Evolutionary conservation across 2,888 invertebrate species (phyloP).

Genomic region (Lycaena phlaeas): DNA sequence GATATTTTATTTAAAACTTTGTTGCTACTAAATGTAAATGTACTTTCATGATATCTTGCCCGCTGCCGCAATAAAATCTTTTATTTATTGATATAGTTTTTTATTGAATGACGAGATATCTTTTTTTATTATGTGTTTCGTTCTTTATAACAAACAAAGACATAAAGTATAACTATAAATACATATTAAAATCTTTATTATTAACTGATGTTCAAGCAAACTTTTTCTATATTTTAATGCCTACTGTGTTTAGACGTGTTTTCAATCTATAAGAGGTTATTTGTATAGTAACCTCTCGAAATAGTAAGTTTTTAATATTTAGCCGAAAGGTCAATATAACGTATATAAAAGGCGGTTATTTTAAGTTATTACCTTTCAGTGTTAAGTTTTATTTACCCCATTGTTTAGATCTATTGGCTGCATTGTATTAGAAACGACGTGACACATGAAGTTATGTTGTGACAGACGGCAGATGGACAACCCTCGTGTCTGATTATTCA

Average conservation of each 20-base stretch:
- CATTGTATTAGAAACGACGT: too few species aligned
- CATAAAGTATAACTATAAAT: conserved; percentile 8
- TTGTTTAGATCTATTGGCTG: too few species aligned
- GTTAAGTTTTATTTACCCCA: too few species aligned
- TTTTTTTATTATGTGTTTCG: conserved; percentile 8
- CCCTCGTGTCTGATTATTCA: neutral
- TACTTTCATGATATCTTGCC: conserved; percentile 13
- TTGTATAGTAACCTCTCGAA: too few species aligned
- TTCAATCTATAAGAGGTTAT: too few species aligned
- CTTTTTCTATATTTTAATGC: too few species aligned
- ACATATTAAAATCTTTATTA: conserved; percentile 2
- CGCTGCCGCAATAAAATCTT: conserved; percentile 16
- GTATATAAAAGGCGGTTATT: too few species aligned
- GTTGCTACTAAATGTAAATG: conserved; percentile 17
- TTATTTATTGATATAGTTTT: conserved; percentile 17
- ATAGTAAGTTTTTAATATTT: too few species aligned
- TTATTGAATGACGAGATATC: conserved; percentile 15
- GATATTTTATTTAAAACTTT: conserved; percentile 8
- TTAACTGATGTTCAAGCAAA: neutral
- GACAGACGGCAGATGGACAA: conserved; percentile 2
- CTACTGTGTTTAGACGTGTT: too few species aligned
- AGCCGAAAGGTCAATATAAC: too few species aligned
- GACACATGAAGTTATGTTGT: neutral
- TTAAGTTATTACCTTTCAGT: too few species aligned
- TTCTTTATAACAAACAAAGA: conserved; percentile 3